Evolutionary conservation across 2,797 vertebrate genomes (phyloP), one percentile per base, ranked within the genome.

Genomic region (Pangasius mekongensis): DNA sequence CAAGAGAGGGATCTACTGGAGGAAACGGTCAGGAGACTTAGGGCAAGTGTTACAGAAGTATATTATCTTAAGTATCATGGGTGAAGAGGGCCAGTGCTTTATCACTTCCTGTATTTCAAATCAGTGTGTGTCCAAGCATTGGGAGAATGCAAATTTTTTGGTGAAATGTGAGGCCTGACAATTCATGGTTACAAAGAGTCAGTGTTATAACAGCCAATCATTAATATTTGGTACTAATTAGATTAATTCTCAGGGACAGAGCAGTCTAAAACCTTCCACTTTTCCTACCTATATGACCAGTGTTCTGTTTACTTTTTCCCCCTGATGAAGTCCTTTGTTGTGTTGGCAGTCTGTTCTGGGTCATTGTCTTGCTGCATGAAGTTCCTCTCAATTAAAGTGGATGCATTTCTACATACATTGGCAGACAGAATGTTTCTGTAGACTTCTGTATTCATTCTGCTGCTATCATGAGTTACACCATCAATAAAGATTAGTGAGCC

Each of bases 1-100:
- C 89, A 87, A 49, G 88, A 92, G 87, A 92, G 54, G 83, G 64
- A 64, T 84, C 86, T 64, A n/a, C 49, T 27, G 66, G 87, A 83
- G 58, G 47, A 86, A 67, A 86, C 30, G 33, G 78, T 84, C 64
- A 66, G 67, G 67, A 39, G 64, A 56, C 60, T 47, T 78, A 85
- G 54, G 77, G 85, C 77, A 88, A 77, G 71, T 60, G 78, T 60
- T 64, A 88, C 84, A 67, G 85, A 49, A 76, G 66, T 67, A 87
- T 86, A 85, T 91, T 88, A 86, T 89, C 73, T 86, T 78, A 78
- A 47, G 82, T 56, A 84, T 86, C 52, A 86, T 87, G 60, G 33
- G 27, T 80, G 33, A 84, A 86, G 71, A 77, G 62, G 71, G 56
- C 27, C 81, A 60, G 20, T 16, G 71, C 58, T 52, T 52, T 73